phyloP scores from a whole-genome alignment of 1,140 invertebrate genomes.

The Arion vulgaris region DNA sequence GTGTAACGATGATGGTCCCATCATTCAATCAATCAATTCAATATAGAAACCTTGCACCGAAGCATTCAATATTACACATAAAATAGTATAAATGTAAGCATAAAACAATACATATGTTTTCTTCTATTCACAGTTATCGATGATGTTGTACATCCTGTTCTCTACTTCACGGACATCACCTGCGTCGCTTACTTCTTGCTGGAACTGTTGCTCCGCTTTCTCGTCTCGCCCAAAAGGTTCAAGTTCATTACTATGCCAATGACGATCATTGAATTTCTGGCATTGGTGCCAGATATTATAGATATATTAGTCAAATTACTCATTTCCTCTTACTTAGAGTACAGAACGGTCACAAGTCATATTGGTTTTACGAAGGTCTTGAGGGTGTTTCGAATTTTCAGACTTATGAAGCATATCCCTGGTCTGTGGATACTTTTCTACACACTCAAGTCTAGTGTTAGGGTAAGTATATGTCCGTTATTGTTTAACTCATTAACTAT shows the following conservation, averaged over 20 bases:
- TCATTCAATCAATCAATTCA: too few relatives aligned
- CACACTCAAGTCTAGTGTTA: slow-evolving; percentile 81
- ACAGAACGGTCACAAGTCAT: not conserved
- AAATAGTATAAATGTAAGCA: too few relatives aligned
- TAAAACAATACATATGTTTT: not conserved
- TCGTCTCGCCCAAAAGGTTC: slow-evolving; percentile 66
- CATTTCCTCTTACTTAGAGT: not conserved
- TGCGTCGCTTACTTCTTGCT: slow-evolving; percentile 73
- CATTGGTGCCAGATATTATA: slow-evolving; percentile 71
- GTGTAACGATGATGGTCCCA: too few relatives aligned
- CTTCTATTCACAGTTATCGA: not conserved
- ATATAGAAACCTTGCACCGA: too few relatives aligned
- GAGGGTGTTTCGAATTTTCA: slow-evolving; percentile 62
- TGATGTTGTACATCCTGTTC: slow-evolving; percentile 41
- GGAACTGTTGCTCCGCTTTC: slow-evolving; percentile 69
- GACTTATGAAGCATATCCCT: slow-evolving; percentile 83
- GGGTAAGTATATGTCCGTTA: slow-evolving; percentile 8
- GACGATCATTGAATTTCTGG: slow-evolving; percentile 73
- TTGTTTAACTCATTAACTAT: too few relatives aligned
- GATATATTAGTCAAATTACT: slow-evolving; percentile 47
- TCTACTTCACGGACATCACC: slow-evolving; percentile 53
- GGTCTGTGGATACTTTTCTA: slow-evolving; percentile 98
- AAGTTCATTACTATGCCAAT: slow-evolving; percentile 69
- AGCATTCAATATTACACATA: too few relatives aligned
- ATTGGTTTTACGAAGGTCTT: slow-evolving; percentile 51